These are phyloP conservation scores for Peromyscus nudipes DNA, from an alignment of 2,797 vertebrate species.

Conservation along the genomic window DNA sequence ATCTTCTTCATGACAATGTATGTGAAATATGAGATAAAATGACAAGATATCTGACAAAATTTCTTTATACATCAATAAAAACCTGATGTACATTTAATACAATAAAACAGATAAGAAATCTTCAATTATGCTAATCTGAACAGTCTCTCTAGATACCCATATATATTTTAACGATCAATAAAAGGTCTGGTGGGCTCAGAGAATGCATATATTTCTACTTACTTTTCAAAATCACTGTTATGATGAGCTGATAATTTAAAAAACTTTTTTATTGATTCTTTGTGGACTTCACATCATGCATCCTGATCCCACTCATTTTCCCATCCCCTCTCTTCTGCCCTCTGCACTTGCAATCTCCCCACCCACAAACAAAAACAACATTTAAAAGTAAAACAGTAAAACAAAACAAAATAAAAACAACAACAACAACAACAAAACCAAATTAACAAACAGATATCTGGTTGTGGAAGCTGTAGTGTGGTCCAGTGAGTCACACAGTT, in stretches of 20 bases:
- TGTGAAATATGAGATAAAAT: slow-evolving; percentile 5
- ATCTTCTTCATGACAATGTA: not conserved
- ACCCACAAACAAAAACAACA: too few species aligned
- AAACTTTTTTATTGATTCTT: not conserved
- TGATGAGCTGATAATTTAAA: not conserved
- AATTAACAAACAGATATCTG: not conserved
- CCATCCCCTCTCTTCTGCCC: not conserved
- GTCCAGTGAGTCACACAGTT: not conserved
- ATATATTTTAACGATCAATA: not conserved
- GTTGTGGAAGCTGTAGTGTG: not conserved
- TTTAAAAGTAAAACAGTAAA: not conserved
- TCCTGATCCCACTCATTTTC: not conserved
- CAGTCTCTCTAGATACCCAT: not conserved
- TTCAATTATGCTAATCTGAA: not conserved
- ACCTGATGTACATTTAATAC: not conserved
- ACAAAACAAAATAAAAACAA: not conserved
- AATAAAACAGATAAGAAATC: not conserved
- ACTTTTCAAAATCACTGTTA: not conserved
- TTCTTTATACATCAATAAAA: not conserved
- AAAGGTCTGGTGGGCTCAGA: not conserved
- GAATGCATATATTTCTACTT: not conserved
- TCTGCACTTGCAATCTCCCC: not conserved
- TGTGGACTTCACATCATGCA: not conserved
- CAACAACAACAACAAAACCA: not conserved
- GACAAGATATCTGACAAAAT: not conserved